phyloP scores from a whole-genome alignment of 2,113 vertebrate species.

The Spizaetus ornatus region DNA sequence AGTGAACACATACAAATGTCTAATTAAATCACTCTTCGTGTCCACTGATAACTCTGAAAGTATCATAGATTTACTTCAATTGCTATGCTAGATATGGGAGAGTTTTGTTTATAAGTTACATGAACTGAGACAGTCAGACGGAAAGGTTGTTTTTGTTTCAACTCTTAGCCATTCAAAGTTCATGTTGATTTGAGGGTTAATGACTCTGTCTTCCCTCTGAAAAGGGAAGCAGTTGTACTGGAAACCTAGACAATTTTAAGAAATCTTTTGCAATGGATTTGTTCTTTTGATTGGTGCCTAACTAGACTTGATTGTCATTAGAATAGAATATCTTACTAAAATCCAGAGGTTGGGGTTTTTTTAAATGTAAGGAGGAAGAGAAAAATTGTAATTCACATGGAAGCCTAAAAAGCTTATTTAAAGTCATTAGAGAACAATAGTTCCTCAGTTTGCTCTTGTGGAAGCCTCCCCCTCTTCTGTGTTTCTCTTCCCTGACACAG shows the following conservation, averaged over 20 bases:
- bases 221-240: neutral
- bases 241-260: slow-evolving; percentile 6
- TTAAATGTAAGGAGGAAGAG: neutral
- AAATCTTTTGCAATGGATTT: neutral
- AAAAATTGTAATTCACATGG: slow-evolving; percentile 19
- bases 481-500: slow-evolving; percentile 11
- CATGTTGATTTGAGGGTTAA: slow-evolving; percentile 13
- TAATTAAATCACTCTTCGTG: neutral
- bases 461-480: slow-evolving; percentile 50
- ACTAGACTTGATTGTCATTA: slow-evolving; percentile 8
- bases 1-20: neutral
- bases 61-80: neutral
- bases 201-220: neutral
- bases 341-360: neutral
- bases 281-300: slow-evolving; percentile 51
- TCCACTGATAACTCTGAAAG: neutral
- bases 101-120: neutral
- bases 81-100: neutral
- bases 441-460: slow-evolving; percentile 34
- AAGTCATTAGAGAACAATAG: slow-evolving; percentile 67
- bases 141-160: neutral
- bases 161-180: neutral
- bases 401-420: slow-evolving; percentile 59
- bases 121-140: neutral
- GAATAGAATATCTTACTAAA: slow-evolving; percentile 10